phyloP scores from a whole-genome alignment of 2,113 vertebrate species.

The Psophia crepitans region DNA sequence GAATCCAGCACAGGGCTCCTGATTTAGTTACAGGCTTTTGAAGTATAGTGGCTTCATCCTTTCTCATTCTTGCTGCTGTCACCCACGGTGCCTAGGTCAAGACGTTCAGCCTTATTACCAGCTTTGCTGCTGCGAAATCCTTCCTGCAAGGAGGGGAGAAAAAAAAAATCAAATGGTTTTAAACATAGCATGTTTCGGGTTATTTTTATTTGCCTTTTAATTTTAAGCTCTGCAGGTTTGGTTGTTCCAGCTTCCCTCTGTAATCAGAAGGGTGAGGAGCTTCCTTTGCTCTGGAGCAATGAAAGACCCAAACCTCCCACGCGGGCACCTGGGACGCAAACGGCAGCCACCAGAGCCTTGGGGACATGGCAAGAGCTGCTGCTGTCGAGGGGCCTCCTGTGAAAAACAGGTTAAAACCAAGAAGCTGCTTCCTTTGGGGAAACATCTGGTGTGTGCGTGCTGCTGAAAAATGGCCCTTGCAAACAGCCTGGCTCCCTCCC shows the following conservation, averaged over 20 bases:
- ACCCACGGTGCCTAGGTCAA: background rate
- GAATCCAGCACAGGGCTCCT: background rate
- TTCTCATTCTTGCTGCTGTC: background rate
- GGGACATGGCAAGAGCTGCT: rapidly evolving
- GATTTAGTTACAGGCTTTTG: background rate
- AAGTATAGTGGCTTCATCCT: background rate
- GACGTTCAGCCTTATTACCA: background rate
- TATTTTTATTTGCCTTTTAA: slow-evolving; percentile 14
- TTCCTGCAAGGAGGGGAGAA: rapidly evolving
- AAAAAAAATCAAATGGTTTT: background rate
- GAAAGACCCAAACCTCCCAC: background rate
- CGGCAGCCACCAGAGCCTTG: background rate
- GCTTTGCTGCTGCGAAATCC: background rate
- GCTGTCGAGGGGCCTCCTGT: background rate
- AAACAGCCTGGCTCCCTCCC: background rate
- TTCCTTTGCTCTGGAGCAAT: background rate
- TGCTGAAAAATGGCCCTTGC: background rate
- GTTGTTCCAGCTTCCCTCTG: background rate
- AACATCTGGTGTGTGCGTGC: background rate
- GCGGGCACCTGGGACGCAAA: background rate
- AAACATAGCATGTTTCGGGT: background rate
- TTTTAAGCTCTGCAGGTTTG: background rate
- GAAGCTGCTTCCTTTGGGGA: background rate
- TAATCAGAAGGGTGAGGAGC: slow-evolving; percentile 19
- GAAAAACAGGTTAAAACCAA: background rate